Percentiles rank a stretch among this genome's conserved stretches.
Conservation (phyloP, 2,888 invertebrate species). For the Pharmacophagus antenor region DNA sequence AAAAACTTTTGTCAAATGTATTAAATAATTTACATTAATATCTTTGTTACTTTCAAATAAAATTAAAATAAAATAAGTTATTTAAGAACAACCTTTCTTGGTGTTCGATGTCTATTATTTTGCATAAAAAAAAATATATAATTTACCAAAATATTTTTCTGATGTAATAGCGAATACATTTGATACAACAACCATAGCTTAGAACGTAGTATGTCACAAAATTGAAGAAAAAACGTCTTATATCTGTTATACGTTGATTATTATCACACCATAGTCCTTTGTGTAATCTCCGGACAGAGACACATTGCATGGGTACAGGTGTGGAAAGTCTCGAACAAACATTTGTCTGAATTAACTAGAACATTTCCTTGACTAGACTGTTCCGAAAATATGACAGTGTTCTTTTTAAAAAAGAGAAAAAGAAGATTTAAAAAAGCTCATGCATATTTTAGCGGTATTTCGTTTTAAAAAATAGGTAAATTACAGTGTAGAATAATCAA, state of each 20-base stretch:
- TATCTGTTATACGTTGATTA: background rate
- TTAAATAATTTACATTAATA: no score
- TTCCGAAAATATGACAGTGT: constrained; percentile 11
- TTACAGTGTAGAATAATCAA: background rate
- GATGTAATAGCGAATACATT: no score
- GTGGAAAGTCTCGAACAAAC: constrained; percentile 41
- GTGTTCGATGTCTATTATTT: no score
- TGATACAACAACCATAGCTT: no score
- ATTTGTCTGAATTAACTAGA: constrained; percentile 40
- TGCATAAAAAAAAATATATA: no score
- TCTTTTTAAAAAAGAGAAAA: constrained; percentile 3
- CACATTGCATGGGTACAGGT: constrained; percentile 41
- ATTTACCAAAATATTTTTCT: no score
- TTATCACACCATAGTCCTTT: constrained; percentile 5
- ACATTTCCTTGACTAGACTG: constrained; percentile 21
- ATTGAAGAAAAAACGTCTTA: background rate
- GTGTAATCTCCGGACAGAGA: constrained; percentile 40
- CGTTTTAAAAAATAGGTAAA: background rate
- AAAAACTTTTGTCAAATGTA: no score
- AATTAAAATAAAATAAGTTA: no score
- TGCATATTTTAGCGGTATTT: constrained; percentile 8
- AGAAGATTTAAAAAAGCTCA: background rate
- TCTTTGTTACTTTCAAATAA: no score
- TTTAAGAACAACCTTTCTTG: no score
- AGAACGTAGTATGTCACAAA: background rate